Evolutionary conservation across 2,113 vertebrate species (phyloP).

Genomic region (Sminthopsis crassicaudata): DNA sequence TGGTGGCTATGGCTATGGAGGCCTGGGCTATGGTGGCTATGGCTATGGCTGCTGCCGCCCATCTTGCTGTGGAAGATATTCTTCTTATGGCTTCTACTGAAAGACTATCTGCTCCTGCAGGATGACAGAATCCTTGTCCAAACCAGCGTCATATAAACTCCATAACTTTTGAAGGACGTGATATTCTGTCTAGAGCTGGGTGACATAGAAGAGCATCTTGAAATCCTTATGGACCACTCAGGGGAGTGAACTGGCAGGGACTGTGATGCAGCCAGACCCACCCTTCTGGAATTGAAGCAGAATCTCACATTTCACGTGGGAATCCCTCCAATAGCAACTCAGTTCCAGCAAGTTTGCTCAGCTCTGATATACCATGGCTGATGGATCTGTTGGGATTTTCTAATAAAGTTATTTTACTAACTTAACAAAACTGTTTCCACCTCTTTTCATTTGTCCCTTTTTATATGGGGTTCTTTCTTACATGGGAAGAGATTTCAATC

Average conservation of each 20-base stretch:
- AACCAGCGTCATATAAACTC: not conserved
- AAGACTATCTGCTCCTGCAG: not conserved
- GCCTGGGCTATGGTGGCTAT: not conserved
- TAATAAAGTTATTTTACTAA: not conserved
- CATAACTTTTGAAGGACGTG: not conserved
- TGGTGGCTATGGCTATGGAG: too few species aligned
- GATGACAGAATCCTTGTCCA: not conserved
- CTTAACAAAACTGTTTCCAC: not conserved
- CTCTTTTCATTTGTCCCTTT: not conserved
- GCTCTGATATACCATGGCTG: not conserved
- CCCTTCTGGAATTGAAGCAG: not conserved
- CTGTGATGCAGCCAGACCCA: not conserved
- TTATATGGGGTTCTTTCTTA: not conserved
- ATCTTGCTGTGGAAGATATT: conserved; percentile 10
- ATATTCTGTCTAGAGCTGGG: not conserved
- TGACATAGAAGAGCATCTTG: not conserved
- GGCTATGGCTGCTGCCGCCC: conserved; percentile 6
- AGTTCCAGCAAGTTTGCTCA: not conserved
- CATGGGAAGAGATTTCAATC: not conserved
- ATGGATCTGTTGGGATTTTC: not conserved
- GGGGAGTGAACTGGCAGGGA: not conserved
- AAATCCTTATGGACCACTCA: not conserved
- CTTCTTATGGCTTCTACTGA: conserved; percentile 33
- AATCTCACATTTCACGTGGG: not conserved
- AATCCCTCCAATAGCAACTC: not conserved